phyloP scores from a whole-genome alignment of 2,888 invertebrate species.

The Melanostoma mellinum region DNA sequence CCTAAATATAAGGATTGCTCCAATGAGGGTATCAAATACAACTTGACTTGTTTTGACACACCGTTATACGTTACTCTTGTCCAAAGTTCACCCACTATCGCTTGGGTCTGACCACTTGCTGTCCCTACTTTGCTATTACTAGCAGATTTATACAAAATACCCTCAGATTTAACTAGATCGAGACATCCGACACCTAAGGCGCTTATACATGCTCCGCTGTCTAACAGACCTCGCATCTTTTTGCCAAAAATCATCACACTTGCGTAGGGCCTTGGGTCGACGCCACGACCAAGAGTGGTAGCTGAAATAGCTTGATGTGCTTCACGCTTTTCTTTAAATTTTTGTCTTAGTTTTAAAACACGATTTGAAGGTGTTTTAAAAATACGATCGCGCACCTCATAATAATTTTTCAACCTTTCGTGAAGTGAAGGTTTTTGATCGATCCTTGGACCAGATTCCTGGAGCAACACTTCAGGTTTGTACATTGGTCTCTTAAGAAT shows the following conservation, averaged over 20 bases:
- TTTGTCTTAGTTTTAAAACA: background rate
- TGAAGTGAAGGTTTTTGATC: background rate
- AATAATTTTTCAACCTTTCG: background rate
- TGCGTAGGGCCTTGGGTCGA: background rate
- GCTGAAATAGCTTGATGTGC: conserved; percentile 2
- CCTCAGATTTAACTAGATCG: too few relatives aligned
- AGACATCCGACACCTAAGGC: too few relatives aligned
- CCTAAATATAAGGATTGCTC: too few relatives aligned
- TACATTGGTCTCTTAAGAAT: background rate
- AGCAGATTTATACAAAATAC: too few relatives aligned
- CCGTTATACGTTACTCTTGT: too few relatives aligned
- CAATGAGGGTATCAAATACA: too few relatives aligned
- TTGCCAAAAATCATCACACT: background rate
- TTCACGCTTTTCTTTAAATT: background rate
- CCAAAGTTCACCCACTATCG: too few relatives aligned
- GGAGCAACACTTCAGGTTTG: background rate
- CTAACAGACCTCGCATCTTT: background rate
- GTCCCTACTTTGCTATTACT: too few relatives aligned
- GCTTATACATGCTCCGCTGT: too few relatives aligned
- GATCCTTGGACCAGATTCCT: too few relatives aligned
- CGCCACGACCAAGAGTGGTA: background rate
- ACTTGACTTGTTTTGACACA: too few relatives aligned
- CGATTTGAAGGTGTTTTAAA: background rate
- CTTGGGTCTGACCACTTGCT: too few relatives aligned
- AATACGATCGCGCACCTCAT: background rate